These are phyloP conservation scores for Calliphora vicina DNA, from an alignment of 1,140 invertebrate species.

Conservation along the genomic window DNA sequence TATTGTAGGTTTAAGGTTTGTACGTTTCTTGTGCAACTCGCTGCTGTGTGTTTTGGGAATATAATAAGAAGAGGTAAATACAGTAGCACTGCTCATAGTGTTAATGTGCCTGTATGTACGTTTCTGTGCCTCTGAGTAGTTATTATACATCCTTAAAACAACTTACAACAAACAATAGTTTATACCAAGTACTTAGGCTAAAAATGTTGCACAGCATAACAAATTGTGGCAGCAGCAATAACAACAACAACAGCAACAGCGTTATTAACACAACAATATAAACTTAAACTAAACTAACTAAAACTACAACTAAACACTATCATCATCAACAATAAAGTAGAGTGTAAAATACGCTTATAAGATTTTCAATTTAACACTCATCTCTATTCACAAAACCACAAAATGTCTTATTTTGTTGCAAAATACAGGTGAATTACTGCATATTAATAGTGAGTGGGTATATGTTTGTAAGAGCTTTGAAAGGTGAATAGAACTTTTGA, in stretches of 20 bases:
- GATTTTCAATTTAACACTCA: neutral
- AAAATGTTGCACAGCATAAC: neutral
- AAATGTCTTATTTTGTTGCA: too few relatives aligned
- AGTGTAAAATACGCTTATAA: neutral
- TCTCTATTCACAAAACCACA: neutral
- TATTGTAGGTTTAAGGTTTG: neutral
- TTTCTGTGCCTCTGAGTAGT: neutral
- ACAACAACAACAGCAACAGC: neutral
- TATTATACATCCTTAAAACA: neutral
- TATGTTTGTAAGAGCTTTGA: too few relatives aligned
- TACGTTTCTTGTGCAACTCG: neutral
- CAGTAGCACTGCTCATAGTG: too few relatives aligned
- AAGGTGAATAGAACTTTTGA: too few relatives aligned
- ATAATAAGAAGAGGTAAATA: too few relatives aligned
- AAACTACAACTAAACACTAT: neutral
- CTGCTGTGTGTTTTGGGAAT: neutral
- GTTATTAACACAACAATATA: neutral
- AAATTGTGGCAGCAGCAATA: neutral
- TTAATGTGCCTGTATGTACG: neutral
- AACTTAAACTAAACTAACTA: neutral
- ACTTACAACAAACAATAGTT: neutral
- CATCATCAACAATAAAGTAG: neutral
- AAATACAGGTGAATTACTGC: too few relatives aligned
- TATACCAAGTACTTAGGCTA: neutral
- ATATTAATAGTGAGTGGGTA: too few relatives aligned